Evolutionary conservation across 2,797 vertebrate genomes (phyloP), one percentile per base, ranked within the genome.

Genomic region (Sorex maritimensis): DNA sequence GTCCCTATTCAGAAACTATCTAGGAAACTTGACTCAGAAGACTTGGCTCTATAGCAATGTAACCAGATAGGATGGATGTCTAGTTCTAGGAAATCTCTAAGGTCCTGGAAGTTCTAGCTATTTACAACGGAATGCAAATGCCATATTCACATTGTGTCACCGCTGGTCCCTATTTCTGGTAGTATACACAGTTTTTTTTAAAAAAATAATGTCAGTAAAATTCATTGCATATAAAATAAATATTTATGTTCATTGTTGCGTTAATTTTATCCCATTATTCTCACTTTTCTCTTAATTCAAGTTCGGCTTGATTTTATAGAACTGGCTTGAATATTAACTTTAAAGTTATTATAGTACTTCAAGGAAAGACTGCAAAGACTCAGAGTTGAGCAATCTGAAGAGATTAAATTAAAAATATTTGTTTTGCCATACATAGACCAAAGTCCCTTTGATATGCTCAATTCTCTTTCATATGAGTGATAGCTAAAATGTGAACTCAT

Each of bases 231-330:
- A 5, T 41, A 61, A 77, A 75, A 87, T 44, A 65, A 17, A 2
- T 13, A 79, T n/a, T 52, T 30, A 68, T 21, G 24, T 9, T 46
- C 24, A 67, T 81, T 28, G n/a, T 23, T 28, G n/a, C 13, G 71
- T 8, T 77, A 41, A 4, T 80, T 77, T 24, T 14, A 5, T 72
- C 23, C 6, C 34, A 52, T n/a, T 30, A 88, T 83, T 41, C 4
- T 2, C 14, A 12, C 7, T 15, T 83, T 86, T 15, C n/a, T 87
- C 21, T 81, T 68, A 26, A 2, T 38, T 82, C 46, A 85, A 6
- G 11, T 61, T 61, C 68, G n/a, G 61, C 28, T 74, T 84, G 55
- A 63, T 34, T 84, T 41, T 81, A 67, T 52, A 49, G 44, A 93
- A 74, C 17, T 49, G 67, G 41, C 21, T 52, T 81, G 34, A 61